These are phyloP conservation scores for Diaprepes abbreviatus DNA, from an alignment of 2,888 invertebrate genomes.

Conservation along the genomic window DNA sequence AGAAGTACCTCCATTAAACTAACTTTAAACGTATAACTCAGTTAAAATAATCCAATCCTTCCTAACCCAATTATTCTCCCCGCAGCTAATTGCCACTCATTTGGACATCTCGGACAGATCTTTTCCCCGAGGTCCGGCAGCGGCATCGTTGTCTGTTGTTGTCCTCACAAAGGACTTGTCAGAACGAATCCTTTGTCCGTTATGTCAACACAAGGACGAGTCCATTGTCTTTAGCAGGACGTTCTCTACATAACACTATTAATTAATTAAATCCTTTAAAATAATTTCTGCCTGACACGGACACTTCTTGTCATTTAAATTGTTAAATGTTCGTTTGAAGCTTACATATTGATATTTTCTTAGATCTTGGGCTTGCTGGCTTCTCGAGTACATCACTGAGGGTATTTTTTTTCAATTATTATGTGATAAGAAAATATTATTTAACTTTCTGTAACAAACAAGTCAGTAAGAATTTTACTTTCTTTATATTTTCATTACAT, in stretches of 20 bases:
- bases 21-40: slow-evolving; percentile 4
- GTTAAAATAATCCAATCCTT: slow-evolving; percentile 24
- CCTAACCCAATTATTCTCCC: slow-evolving; percentile 31
- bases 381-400: too few species aligned
- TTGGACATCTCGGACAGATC: slow-evolving; percentile 50
- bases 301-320: slow-evolving; percentile 55
- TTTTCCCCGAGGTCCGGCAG: slow-evolving; percentile 46
- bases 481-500: too few species aligned
- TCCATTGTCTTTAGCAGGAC: slow-evolving; percentile 47
- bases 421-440: too few species aligned
- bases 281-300: slow-evolving; percentile 57
- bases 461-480: too few species aligned
- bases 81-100: slow-evolving; percentile 48
- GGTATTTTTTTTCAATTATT: too few species aligned
- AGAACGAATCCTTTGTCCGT: slow-evolving; percentile 58
- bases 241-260: slow-evolving; percentile 57
- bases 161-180: slow-evolving; percentile 57
- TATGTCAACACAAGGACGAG: slow-evolving; percentile 55
- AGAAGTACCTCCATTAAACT: background rate
- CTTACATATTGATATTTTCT: too few species aligned
- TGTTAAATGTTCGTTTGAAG: background rate
- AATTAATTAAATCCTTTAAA: slow-evolving; percentile 58
- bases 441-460: too few species aligned
- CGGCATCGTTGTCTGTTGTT: slow-evolving; percentile 42
- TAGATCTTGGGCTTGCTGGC: too few species aligned